A percentile compares a stretch with the other conserved stretches of the same genome.
Evolutionary conservation across 2,113 vertebrate species (phyloP).

Genomic region (Patagioenas fasciata): DNA sequence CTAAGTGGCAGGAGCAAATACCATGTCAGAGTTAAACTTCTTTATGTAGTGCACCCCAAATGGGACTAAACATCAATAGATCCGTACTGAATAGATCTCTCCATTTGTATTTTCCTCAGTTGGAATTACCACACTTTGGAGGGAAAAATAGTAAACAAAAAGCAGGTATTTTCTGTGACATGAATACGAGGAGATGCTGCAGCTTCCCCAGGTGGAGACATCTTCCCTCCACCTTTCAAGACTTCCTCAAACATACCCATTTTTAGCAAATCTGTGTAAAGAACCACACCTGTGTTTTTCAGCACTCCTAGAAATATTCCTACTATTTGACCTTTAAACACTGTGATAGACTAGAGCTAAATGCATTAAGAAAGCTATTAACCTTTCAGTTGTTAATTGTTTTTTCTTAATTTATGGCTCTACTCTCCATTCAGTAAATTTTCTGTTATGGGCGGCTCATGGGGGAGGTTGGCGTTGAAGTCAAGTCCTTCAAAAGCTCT

Average conservation of each 20-base stretch:
- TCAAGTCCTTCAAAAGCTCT: not conserved
- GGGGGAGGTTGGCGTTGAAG: not conserved
- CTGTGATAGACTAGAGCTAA: not conserved
- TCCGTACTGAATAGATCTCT: not conserved
- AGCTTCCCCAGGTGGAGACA: not conserved
- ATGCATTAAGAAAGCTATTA: not conserved
- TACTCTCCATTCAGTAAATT: not conserved
- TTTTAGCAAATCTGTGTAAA: not conserved
- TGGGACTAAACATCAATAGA: not conserved
- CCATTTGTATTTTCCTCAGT: not conserved
- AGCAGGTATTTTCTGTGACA: not conserved
- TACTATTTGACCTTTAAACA: not conserved
- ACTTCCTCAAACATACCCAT: not conserved
- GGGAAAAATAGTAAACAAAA: no score
- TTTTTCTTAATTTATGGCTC: not conserved
- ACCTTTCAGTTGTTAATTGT: not conserved
- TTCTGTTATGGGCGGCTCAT: not conserved
- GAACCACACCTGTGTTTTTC: not conserved
- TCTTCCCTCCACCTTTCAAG: not conserved
- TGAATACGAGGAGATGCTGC: not conserved
- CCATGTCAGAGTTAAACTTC: not conserved
- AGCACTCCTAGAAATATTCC: not conserved
- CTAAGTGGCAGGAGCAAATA: conserved; percentile 30
- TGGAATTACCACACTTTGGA: not conserved
- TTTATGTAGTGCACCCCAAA: not conserved